Percentiles rank a stretch among this genome's conserved stretches.
These are phyloP conservation scores for Drosophila prosaltans DNA, from an alignment of 1,140 invertebrate species.

Conservation along the genomic window DNA sequence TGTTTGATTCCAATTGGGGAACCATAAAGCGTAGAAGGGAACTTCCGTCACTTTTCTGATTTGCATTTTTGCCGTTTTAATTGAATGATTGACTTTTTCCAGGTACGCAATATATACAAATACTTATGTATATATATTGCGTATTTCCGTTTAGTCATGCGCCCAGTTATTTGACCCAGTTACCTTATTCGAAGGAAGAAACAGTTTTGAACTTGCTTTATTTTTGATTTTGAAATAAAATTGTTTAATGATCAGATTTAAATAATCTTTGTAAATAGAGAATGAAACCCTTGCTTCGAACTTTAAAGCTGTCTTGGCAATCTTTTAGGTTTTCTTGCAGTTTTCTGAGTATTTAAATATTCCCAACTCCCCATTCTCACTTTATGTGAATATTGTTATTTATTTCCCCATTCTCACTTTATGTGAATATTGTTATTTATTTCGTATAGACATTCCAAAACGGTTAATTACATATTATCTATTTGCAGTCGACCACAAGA, in stretches of 20 bases:
- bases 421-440: too few relatives aligned
- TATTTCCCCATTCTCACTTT: too few relatives aligned
- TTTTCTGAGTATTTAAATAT: too few relatives aligned
- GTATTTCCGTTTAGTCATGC: slow-evolving; percentile 62
- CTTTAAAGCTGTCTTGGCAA: too few relatives aligned
- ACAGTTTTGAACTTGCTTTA: slow-evolving; percentile 14
- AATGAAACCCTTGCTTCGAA: too few relatives aligned
- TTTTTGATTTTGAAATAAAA: too few relatives aligned
- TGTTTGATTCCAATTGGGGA: slow-evolving; percentile 2
- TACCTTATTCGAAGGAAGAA: slow-evolving; percentile 36
- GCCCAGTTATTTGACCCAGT: slow-evolving; percentile 69
- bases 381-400: too few relatives aligned
- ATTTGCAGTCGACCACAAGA: background rate
- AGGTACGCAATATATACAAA: slow-evolving; percentile 10
- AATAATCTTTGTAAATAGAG: too few relatives aligned
- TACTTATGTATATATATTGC: slow-evolving; percentile 18
- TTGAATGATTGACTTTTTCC: slow-evolving; percentile 16
- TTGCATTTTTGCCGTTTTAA: slow-evolving; percentile 14
- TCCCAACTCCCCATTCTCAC: too few relatives aligned
- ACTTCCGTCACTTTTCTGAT: slow-evolving; percentile 12
- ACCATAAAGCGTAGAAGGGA: slow-evolving; percentile 3
- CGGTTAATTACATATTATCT: background rate
- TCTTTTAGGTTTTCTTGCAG: too few relatives aligned
- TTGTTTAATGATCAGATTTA: too few relatives aligned
- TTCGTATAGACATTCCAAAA: too few relatives aligned